Base-by-base conservation (phyloP, 2,113 vertebrate species). In the Syngnathus typhle region DNA sequence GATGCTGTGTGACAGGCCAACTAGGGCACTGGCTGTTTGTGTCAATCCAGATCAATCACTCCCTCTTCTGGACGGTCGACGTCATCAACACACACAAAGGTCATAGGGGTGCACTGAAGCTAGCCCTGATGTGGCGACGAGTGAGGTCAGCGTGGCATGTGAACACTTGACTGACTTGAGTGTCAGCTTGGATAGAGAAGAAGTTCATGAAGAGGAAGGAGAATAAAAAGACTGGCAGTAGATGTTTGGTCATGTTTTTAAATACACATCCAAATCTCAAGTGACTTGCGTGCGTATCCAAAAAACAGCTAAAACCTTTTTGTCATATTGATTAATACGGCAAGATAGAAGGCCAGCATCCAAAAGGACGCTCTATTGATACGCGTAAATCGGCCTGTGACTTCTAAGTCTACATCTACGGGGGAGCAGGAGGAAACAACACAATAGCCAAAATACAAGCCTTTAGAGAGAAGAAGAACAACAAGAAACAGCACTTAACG, bases 401-500 rank as follows among this genome's bases (percentile, higher is more conserved):
- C 77, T 84, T 85, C n/a, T n/a, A n/a, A 83, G 79, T n/a, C n/a
- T n/a, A 84, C 82, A 76, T 78, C 80, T 77, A 80, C 68, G 49
- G 79, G 70, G 74, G 69, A 77, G 72, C 68, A 66, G 74, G 67
- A 80, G 76, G 78, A 81, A 87, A 88, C 85, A 86, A 87, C 87
- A 90, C 88, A 89, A 89, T 88, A 84, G 87, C 84, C 70, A 87
- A 89, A 90, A 89, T 88, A 89, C 87, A 90, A 85, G 77, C 85
- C 83, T 85, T 88, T 85, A 82, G 81, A 85, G 81, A 76, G 82
- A 87, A 85, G 82, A 70, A 86, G 81, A 71, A 84, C 75, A 89
- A 88, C 79, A 90, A 89, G 87, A 88, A 92, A 92, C 89, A 92
- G 89, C 92, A 92, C 94, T 93, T 93, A 93, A 87, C 92, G 79